phyloP scores from a whole-genome alignment of 2,888 invertebrate genomes.

The Tiphia femorata region DNA sequence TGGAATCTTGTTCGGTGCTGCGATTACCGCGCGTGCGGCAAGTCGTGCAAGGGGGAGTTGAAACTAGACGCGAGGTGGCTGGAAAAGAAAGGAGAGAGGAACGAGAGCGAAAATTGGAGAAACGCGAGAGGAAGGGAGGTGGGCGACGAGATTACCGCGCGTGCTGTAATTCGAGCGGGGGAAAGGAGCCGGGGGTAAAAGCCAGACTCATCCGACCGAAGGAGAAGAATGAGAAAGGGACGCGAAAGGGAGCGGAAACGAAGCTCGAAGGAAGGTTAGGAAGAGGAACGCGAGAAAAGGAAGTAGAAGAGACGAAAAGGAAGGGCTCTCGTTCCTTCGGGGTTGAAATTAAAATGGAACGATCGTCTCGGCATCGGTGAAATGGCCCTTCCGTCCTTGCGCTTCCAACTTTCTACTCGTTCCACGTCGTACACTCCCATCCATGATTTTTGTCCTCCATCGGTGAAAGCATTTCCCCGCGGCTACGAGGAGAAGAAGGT shows the following conservation, averaged over 20 bases:
- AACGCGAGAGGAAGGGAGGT: not conserved
- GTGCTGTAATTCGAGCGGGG: too few species aligned
- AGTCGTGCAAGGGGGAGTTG: not conserved
- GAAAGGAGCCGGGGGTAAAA: not conserved
- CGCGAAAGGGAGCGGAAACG: not conserved
- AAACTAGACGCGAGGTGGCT: not conserved
- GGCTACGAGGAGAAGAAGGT: too few species aligned
- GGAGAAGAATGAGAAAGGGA: not conserved
- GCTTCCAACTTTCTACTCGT: not conserved
- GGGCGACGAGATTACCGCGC: too few species aligned
- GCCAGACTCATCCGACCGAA: not conserved
- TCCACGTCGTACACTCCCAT: not conserved
- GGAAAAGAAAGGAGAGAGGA: not conserved
- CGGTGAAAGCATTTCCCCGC: too few species aligned
- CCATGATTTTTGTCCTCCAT: not conserved
- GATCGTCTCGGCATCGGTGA: conserved; percentile 13
- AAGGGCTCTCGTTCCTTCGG: conserved; percentile 19
- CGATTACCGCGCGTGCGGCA: conserved; percentile 30
- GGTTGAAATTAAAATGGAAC: conserved; percentile 32
- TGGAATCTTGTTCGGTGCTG: conserved; percentile 35
- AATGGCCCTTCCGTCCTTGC: conserved; percentile 1
- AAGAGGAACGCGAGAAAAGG: too few species aligned
- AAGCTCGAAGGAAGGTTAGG: not conserved
- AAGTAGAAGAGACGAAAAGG: too few species aligned
- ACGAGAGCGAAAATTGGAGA: not conserved